Conservation (phyloP, 2,797 vertebrate genomes). For the Typhlichthys eigenmanni region DNA sequence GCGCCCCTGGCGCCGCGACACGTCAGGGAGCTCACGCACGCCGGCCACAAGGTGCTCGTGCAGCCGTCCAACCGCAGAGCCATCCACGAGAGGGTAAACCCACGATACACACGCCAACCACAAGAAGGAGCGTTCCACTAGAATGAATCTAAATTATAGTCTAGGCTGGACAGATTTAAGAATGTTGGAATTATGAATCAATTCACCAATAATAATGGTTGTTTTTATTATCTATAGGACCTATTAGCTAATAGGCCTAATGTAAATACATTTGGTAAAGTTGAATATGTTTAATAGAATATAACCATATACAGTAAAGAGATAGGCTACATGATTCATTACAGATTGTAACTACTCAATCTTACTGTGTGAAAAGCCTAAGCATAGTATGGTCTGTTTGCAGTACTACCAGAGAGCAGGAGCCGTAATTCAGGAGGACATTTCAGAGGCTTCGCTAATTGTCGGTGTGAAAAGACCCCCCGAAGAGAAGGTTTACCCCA, state of each 20-base stretch:
- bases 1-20: constrained; percentile 93
- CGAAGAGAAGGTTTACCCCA: constrained; percentile 88
- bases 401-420: constrained; percentile 92
- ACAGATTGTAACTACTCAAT: too few relatives aligned
- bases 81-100: constrained; percentile 89
- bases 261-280: too few relatives aligned
- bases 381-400: constrained; percentile 11
- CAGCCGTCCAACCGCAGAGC: constrained; percentile 94
- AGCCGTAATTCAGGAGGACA: constrained; percentile 91
- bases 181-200: too few relatives aligned
- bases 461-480: constrained; percentile 92
- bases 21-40: constrained; percentile 86
- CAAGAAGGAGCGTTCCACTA: neutral
- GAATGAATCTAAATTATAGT: too few relatives aligned
- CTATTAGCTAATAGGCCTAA: too few relatives aligned
- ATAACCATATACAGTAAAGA: too few relatives aligned
- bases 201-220: too few relatives aligned
- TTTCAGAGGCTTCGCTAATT: constrained; percentile 91
- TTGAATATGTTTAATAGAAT: too few relatives aligned
- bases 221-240: too few relatives aligned
- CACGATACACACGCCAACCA: neutral
- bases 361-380: neutral
- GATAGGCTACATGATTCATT: neutral
- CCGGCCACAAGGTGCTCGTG: constrained; percentile 91
- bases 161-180: too few relatives aligned